These are phyloP conservation scores for Willisornis vidua DNA, from an alignment of 2,113 vertebrate genomes.

Conservation along the genomic window DNA sequence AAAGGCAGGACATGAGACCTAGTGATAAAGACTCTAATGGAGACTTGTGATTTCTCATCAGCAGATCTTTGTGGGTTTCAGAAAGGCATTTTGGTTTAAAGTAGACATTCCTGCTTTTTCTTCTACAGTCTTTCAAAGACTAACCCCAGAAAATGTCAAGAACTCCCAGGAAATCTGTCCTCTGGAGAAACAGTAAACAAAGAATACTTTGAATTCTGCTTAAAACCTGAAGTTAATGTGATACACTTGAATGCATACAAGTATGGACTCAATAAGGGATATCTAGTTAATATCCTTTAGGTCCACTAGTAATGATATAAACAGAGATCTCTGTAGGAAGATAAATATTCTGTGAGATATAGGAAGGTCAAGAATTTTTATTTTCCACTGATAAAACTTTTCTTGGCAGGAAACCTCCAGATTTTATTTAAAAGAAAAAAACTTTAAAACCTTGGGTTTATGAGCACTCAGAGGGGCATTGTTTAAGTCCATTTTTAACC, in stretches of 20 bases:
- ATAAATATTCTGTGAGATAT: slow-evolving; percentile 59
- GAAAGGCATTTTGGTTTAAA: slow-evolving; percentile 2
- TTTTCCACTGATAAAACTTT: slow-evolving; percentile 70
- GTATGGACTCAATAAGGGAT: slow-evolving; percentile 2
- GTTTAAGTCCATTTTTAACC: slow-evolving; percentile 60
- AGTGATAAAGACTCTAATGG: neutral
- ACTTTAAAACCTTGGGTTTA: slow-evolving; percentile 57
- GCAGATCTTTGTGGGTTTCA: neutral
- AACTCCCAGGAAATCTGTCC: slow-evolving; percentile 8
- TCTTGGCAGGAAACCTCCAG: slow-evolving; percentile 46
- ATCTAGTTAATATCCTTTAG: slow-evolving; percentile 34
- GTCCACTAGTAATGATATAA: slow-evolving; percentile 14
- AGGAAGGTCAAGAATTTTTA: slow-evolving; percentile 57
- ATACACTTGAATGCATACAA: neutral
- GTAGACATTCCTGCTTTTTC: neutral
- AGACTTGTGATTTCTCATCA: neutral
- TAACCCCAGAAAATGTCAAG: neutral
- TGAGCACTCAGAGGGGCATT: slow-evolving; percentile 69
- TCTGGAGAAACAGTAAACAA: neutral
- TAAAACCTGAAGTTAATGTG: slow-evolving; percentile 3
- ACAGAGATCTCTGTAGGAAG: slow-evolving; percentile 47
- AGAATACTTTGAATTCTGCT: slow-evolving; percentile 1
- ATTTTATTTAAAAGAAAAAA: slow-evolving; percentile 64
- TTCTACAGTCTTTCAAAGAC: neutral
- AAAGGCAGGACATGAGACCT: neutral